phyloP scores from a whole-genome alignment of 2,888 invertebrate species.

The Drosophila putrida region DNA sequence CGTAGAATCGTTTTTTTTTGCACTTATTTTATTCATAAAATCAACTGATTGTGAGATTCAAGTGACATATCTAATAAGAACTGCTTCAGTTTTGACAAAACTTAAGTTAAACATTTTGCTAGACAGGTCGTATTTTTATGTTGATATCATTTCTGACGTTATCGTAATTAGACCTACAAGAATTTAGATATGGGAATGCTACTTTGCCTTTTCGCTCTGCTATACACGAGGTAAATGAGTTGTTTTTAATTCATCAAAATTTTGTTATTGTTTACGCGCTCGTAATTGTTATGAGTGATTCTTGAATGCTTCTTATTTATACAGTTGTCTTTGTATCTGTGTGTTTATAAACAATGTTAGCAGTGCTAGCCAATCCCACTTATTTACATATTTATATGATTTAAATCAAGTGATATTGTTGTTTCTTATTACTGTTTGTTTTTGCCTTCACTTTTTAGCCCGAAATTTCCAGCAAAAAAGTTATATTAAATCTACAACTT shows the following conservation, averaged over 20 bases:
- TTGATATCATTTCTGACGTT: constrained; percentile 28
- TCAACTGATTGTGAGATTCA: too few species aligned
- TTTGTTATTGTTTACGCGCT: constrained; percentile 27
- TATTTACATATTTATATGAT: neutral
- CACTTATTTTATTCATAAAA: too few species aligned
- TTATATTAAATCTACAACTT: constrained; percentile 7
- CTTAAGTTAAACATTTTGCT: too few species aligned
- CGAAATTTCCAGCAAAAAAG: neutral
- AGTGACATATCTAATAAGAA: too few species aligned
- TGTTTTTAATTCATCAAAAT: constrained; percentile 35
- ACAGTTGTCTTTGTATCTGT: too few species aligned
- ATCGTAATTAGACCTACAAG: neutral
- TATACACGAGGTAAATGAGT: constrained; percentile 12
- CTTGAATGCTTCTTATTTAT: constrained; percentile 11
- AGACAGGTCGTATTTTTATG: neutral
- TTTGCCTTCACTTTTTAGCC: neutral
- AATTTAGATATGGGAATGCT: neutral
- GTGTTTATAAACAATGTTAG: constrained; percentile 6
- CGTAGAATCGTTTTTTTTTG: too few species aligned
- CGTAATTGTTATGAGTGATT: constrained; percentile 27
- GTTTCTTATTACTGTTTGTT: neutral
- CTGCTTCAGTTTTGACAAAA: too few species aligned
- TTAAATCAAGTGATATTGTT: neutral
- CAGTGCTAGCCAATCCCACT: too few species aligned
- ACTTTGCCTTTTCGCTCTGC: neutral